These are phyloP conservation scores for Scomberomorus guttatus DNA, from an alignment of 2,797 vertebrate species.

Conservation along the genomic window DNA sequence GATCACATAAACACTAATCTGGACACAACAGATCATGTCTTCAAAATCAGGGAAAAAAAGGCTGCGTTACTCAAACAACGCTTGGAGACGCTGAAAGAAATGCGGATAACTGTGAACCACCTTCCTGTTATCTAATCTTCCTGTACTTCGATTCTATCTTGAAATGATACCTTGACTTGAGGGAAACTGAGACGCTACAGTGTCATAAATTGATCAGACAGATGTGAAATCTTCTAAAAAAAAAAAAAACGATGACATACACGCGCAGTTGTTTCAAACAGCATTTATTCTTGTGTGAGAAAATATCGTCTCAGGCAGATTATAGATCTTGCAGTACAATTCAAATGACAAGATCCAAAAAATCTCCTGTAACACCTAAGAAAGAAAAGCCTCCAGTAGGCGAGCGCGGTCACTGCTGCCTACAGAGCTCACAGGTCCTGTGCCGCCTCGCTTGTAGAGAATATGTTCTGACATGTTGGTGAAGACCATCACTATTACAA, in stretches of 20 bases:
- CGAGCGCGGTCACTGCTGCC: constrained; percentile 54
- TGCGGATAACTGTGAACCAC: not conserved
- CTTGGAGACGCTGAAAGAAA: not conserved
- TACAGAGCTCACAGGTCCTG: constrained; percentile 58
- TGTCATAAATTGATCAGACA: not conserved
- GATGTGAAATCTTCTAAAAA: not conserved
- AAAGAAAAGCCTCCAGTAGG: constrained; percentile 35
- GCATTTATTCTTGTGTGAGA: constrained; percentile 86
- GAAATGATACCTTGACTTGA: not conserved
- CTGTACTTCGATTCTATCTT: not conserved
- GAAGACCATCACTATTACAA: constrained; percentile 81
- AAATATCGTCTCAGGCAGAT: constrained; percentile 83
- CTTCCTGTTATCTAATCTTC: not conserved
- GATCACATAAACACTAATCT: not conserved
- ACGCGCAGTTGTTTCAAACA: constrained; percentile 75
- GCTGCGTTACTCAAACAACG: not conserved
- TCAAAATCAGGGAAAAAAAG: no score
- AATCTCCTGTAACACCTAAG: constrained; percentile 64
- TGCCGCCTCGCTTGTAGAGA: constrained; percentile 67
- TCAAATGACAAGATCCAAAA: constrained; percentile 77
- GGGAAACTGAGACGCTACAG: not conserved
- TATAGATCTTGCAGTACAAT: constrained; percentile 73
- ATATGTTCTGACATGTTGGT: constrained; percentile 73
- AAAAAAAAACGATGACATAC: constrained; percentile 1
- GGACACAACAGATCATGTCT: not conserved